These are phyloP conservation scores for Tenualosa ilisha DNA, from an alignment of 2,797 vertebrate species.

Conservation along the genomic window DNA sequence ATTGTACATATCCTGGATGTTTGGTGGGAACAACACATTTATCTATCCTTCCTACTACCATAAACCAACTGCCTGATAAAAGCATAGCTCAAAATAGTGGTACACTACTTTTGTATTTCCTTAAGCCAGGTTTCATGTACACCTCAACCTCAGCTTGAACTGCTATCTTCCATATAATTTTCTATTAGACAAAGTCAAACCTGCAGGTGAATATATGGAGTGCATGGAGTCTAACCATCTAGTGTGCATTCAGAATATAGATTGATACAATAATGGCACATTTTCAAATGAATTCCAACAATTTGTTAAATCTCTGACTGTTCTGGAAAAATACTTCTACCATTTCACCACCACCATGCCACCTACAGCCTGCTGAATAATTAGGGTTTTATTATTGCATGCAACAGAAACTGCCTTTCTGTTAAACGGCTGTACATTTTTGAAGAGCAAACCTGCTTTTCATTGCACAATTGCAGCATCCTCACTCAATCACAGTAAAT, in stretches of 20 bases:
- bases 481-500: slow-evolving; percentile 49
- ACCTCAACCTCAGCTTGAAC: neutral
- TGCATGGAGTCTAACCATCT: neutral
- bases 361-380: neutral
- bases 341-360: neutral
- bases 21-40: too few species aligned
- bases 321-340: neutral
- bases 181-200: neutral
- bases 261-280: neutral
- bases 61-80: too few species aligned
- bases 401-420: slow-evolving; percentile 33
- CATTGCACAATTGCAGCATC: slow-evolving; percentile 44
- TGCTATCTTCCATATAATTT: neutral
- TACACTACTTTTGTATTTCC: too few species aligned
- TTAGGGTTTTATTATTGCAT: slow-evolving; percentile 24
- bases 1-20: too few species aligned
- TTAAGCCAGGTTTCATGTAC: neutral
- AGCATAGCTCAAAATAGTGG: too few species aligned
- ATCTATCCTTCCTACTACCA: too few species aligned
- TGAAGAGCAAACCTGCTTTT: slow-evolving; percentile 27
- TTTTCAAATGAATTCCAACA: neutral
- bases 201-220: slow-evolving; percentile 35
- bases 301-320: neutral
- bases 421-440: slow-evolving; percentile 32
- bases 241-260: neutral